Conservation (phyloP, 1,140 invertebrate species). For the Ceratoteleas bidentatus region DNA sequence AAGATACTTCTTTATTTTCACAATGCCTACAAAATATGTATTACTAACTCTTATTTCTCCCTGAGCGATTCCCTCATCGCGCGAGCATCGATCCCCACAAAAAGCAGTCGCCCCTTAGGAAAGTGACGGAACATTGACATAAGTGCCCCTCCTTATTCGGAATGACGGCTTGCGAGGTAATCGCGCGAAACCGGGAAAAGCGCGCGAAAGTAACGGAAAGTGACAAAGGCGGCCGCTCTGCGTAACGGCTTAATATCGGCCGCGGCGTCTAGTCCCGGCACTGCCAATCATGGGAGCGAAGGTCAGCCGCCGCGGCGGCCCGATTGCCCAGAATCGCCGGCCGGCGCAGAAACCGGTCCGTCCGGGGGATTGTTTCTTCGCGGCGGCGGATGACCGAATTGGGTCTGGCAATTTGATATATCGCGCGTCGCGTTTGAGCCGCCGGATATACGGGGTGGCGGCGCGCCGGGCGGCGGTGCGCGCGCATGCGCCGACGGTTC, state of each 20-base stretch:
- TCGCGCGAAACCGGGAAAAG: too few relatives aligned
- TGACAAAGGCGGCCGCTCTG: background rate
- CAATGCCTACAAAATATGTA: too few relatives aligned
- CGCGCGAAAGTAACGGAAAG: slow-evolving; percentile 6
- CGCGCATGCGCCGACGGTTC: slow-evolving; percentile 70
- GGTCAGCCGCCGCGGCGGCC: slow-evolving; percentile 20
- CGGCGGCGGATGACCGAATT: slow-evolving; percentile 67
- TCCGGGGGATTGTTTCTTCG: slow-evolving; percentile 66
- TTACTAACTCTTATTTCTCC: too few relatives aligned
- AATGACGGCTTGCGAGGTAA: too few relatives aligned
- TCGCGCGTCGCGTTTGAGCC: slow-evolving; percentile 50
- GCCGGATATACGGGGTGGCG: slow-evolving; percentile 13
- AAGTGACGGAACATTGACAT: too few relatives aligned
- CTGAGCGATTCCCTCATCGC: too few relatives aligned
- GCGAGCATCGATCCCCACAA: too few relatives aligned
- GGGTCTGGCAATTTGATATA: slow-evolving; percentile 66
- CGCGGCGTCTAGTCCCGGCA: background rate
- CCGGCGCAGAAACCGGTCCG: slow-evolving; percentile 72
- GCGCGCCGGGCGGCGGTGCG: too few relatives aligned
- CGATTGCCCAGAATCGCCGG: slow-evolving; percentile 34
- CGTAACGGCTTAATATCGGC: slow-evolving; percentile 17
- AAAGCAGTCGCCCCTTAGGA: too few relatives aligned
- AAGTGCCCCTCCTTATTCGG: too few relatives aligned
- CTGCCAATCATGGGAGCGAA: slow-evolving; percentile 40
- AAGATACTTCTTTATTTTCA: too few relatives aligned